Conservation (phyloP, 2,113 vertebrate genomes). For the Zosterops borbonicus region DNA sequence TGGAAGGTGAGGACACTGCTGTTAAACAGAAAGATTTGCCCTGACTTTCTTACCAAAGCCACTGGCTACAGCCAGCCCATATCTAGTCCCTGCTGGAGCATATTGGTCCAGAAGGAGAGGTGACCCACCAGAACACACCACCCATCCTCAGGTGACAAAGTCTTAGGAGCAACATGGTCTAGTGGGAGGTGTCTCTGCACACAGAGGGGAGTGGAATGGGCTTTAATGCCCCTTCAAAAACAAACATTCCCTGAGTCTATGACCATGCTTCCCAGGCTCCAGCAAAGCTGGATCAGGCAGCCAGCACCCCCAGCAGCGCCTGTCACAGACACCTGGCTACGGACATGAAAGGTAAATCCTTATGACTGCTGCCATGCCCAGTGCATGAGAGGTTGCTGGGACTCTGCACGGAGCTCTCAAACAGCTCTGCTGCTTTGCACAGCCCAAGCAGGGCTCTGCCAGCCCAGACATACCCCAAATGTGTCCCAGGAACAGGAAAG, state of each 20-base stretch:
- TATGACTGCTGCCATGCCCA: neutral
- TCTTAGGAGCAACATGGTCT: too few relatives aligned
- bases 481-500: too few relatives aligned
- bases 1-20: neutral
- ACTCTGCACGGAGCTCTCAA: accelerated
- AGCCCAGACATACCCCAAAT: too few relatives aligned
- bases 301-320: accelerated
- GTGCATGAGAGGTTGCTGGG: accelerated
- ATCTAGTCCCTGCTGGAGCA: neutral
- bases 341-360: neutral
- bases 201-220: neutral
- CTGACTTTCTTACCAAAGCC: neutral
- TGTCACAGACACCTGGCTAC: neutral
- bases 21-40: neutral
- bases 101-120: neutral
- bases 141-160: neutral
- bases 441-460: neutral
- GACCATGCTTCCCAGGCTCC: neutral
- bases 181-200: neutral
- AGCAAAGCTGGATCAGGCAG: neutral
- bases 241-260: neutral
- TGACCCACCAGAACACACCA: neutral
- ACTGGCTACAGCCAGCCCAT: neutral
- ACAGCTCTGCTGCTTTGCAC: neutral
- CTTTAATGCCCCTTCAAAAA: neutral